phyloP scores from a whole-genome alignment of 2,888 invertebrate species.

The Gastracanthus pulcherrimus region DNA sequence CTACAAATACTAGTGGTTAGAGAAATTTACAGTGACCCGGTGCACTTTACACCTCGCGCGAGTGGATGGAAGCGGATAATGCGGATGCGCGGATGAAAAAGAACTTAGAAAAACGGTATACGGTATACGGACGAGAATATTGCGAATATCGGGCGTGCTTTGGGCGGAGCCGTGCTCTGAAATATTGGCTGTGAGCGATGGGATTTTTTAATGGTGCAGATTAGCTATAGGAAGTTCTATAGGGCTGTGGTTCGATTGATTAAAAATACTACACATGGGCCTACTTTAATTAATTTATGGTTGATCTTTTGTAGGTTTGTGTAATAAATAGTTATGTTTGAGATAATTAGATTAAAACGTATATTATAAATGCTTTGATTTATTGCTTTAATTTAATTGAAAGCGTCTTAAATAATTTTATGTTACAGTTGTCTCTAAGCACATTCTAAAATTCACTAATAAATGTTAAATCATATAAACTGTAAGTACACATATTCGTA shows the following conservation, averaged over 20 bases:
- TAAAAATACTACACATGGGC: neutral
- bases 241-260: neutral
- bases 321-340: too few relatives aligned
- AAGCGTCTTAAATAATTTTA: too few relatives aligned
- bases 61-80: neutral
- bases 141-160: neutral
- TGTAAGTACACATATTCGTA: too few relatives aligned
- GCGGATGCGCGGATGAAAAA: neutral
- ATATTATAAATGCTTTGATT: too few relatives aligned
- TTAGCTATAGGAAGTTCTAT: neutral
- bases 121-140: neutral
- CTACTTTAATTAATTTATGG: neutral
- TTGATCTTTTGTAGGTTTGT: neutral
- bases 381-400: too few relatives aligned
- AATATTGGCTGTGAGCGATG: neutral
- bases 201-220: neutral
- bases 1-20: too few relatives aligned
- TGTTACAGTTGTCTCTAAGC: too few relatives aligned
- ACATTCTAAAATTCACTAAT: too few relatives aligned
- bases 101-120: neutral
- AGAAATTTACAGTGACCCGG: conserved; percentile 28
- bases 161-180: neutral
- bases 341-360: too few relatives aligned
- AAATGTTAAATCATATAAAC: too few relatives aligned
- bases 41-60: conserved; percentile 25